phyloP scores from a whole-genome alignment of 2,113 vertebrate genomes.

The Vidua chalybeata region DNA sequence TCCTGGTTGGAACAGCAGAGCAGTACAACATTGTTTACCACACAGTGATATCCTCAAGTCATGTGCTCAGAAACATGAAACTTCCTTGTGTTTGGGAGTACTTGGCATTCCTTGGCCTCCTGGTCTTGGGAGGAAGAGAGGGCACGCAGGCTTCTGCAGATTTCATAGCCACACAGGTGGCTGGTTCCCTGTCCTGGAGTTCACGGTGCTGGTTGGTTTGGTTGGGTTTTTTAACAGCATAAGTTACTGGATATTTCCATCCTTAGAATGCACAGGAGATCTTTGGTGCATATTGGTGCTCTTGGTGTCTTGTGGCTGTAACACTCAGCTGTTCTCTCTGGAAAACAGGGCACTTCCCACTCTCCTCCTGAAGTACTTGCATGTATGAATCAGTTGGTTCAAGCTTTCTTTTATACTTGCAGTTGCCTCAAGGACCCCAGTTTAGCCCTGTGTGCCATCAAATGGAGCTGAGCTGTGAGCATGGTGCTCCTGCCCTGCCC shows the following conservation, averaged over 20 bases:
- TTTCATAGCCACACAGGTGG: rapidly evolving
- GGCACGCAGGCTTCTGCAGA: background rate
- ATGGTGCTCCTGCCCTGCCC: background rate
- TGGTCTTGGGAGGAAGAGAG: background rate
- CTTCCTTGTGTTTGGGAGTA: background rate
- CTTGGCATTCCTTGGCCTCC: background rate
- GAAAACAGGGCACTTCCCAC: background rate
- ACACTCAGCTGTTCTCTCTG: background rate
- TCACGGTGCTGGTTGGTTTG: background rate
- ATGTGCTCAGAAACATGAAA: background rate
- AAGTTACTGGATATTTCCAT: rapidly evolving
- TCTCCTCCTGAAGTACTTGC: background rate
- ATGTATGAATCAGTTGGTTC: background rate
- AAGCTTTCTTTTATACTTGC: background rate
- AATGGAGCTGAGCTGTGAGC: background rate
- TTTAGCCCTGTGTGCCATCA: background rate
- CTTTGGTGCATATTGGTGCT: background rate
- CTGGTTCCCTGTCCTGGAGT: background rate
- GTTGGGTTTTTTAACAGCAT: background rate
- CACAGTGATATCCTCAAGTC: background rate
- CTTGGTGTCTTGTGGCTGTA: background rate
- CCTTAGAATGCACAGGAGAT: background rate
- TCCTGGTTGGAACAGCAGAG: background rate
- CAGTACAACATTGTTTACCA: background rate
- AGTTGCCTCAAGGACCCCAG: background rate